phyloP scores from a whole-genome alignment of 1,140 invertebrate genomes.

The Oscheius sp. region DNA sequence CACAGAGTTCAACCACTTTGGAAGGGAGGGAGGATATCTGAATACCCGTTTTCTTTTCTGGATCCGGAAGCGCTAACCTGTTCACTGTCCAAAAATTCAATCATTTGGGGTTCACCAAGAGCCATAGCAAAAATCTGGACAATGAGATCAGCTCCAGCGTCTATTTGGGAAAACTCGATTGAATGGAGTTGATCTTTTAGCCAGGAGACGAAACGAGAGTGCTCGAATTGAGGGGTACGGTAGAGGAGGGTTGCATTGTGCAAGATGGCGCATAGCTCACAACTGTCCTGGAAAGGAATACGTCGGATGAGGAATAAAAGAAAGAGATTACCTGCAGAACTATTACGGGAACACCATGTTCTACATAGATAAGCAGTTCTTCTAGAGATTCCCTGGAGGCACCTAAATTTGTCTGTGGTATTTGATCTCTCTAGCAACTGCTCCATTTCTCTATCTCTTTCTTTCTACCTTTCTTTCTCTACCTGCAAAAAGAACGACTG shows the following conservation, averaged over 20 bases:
- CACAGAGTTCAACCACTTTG: slow-evolving; percentile 22
- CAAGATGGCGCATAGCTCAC: slow-evolving; percentile 51
- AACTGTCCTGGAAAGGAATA: slow-evolving; percentile 42
- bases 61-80: slow-evolving; percentile 3
- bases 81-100: slow-evolving; percentile 29
- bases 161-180: background rate
- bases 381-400: slow-evolving; percentile 37
- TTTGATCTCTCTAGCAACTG: too few relatives aligned
- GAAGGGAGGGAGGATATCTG: background rate
- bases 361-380: slow-evolving; percentile 44
- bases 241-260: slow-evolving; percentile 38
- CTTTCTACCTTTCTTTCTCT: background rate
- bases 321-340: slow-evolving; percentile 42
- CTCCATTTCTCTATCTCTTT: background rate
- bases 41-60: background rate
- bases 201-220: slow-evolving; percentile 38
- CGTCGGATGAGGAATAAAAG: background rate
- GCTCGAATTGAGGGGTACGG: slow-evolving; percentile 44
- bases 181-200: slow-evolving; percentile 11
- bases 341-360: slow-evolving; percentile 52
- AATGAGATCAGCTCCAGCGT: slow-evolving; percentile 16
- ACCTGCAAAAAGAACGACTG: slow-evolving; percentile 53
- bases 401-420: background rate
- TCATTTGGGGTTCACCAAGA: slow-evolving; percentile 24
- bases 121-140: slow-evolving; percentile 28